Evolutionary conservation across 2,888 invertebrate genomes (phyloP).

Genomic region (Melikaiella ostensackeni): DNA sequence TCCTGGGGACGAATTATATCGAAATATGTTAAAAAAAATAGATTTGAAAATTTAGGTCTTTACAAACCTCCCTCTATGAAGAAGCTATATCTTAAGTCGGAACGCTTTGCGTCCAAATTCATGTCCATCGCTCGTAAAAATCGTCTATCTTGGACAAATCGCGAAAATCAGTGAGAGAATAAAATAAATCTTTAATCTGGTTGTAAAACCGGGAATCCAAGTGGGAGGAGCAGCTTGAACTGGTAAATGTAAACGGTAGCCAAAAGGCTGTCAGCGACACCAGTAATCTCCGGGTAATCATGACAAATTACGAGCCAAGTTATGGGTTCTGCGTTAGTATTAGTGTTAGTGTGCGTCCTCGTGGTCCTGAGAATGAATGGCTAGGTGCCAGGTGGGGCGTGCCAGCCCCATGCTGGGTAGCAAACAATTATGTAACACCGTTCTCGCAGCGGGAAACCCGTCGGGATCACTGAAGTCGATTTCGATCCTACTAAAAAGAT

Average conservation of each 20-base stretch:
- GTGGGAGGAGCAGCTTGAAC: constrained; percentile 47
- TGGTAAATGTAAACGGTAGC: constrained; percentile 59
- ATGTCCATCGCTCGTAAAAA: not conserved
- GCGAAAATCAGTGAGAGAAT: not conserved
- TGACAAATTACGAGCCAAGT: constrained; percentile 71
- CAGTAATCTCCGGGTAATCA: constrained; percentile 74
- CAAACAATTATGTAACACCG: constrained; percentile 71
- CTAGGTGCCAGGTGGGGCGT: constrained; percentile 71
- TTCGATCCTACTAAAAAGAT: constrained; percentile 34
- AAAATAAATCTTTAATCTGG: not conserved
- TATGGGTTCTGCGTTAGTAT: constrained; percentile 48
- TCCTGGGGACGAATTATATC: no score
- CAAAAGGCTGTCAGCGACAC: constrained; percentile 72
- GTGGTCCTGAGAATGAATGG: constrained; percentile 61
- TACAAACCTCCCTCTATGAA: no score
- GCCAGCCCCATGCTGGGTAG: constrained; percentile 64
- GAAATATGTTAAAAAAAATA: no score
- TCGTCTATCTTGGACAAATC: not conserved
- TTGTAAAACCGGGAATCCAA: not conserved
- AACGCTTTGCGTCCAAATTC: not conserved
- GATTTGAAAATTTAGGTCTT: no score
- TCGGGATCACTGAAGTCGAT: constrained; percentile 36
- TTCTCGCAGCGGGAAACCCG: constrained; percentile 54
- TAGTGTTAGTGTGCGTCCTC: constrained; percentile 44
- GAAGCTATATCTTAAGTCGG: no score